Percentiles rank a stretch among this genome's conserved stretches.
phyloP scores from a whole-genome alignment of 2,888 invertebrate genomes.

The Trachelus stipa region DNA sequence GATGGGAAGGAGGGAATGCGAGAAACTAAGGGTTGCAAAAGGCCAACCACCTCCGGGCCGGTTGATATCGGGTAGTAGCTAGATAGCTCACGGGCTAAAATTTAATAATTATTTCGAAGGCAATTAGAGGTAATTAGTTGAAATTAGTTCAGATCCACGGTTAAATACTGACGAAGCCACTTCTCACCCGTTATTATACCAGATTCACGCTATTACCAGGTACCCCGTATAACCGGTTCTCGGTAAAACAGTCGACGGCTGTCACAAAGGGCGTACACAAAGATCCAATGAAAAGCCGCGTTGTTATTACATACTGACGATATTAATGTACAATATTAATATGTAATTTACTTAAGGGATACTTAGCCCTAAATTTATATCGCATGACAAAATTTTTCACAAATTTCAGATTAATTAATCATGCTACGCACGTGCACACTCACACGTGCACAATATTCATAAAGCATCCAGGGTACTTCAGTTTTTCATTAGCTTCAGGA shows the following conservation, averaged over 20 bases:
- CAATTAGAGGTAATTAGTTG: constrained; percentile 26
- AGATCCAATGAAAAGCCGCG: neutral
- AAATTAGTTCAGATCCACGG: constrained; percentile 22
- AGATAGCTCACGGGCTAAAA: constrained; percentile 11
- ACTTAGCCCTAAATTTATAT: constrained; percentile 23
- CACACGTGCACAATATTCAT: neutral
- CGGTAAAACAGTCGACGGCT: neutral
- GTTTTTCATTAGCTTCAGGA: neutral
- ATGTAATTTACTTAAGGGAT: neutral
- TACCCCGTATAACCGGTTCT: neutral
- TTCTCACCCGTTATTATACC: constrained; percentile 13
- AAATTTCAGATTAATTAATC: constrained; percentile 25
- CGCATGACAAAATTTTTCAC: constrained; percentile 22
- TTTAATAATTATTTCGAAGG: constrained; percentile 25
- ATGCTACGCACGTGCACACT: neutral
- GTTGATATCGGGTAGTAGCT: neutral
- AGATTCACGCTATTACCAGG: neutral
- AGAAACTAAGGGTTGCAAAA: constrained; percentile 1
- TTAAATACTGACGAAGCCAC: constrained; percentile 17
- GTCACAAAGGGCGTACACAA: neutral
- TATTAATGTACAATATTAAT: neutral
- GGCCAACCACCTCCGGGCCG: neutral
- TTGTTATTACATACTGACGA: neutral
- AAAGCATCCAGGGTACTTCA: neutral
- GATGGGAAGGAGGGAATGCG: neutral